Base-by-base conservation (phyloP, 1,140 invertebrate genomes). In the Diorhabda sublineata region DNA sequence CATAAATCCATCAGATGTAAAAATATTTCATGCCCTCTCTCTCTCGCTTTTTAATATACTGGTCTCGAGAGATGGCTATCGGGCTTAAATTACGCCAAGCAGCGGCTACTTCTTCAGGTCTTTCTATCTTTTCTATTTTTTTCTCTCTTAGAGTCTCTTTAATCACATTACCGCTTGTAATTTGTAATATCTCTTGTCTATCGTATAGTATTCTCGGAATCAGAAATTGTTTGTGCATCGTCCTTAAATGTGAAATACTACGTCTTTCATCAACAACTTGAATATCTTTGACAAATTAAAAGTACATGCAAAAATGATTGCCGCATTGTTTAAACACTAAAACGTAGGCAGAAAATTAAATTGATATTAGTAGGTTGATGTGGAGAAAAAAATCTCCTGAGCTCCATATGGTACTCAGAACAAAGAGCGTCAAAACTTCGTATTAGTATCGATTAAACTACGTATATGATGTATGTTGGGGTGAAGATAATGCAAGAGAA, bases 1-100 rank as follows among this genome's bases (percentile, higher is more conserved):
- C 71, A 73, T 73, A 73, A 73, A 73, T 73, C 69, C 61, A 73
- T 73, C 71, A 72, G 68, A 72, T 65, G 65, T 47, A 72, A 64
- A 72, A 72, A 72, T 72, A 72, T 72, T 63, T 66, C 64, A 61
- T 67, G 47, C 6, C 47, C 6, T 52, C 47, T 52, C 47, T 52
- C 47, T 52, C 47, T 6, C 47, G 6, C 47, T 52, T 52, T 26
- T 52, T 6, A n/a, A 52, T 52, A 52, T 64, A 66, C 64, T 61
- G 68, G 63, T 58, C 66, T 64, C 64, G 58, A 41, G 70, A 66
- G 70, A 71, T 71, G 63, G 64, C 67, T 71, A 71, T 71, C 67
- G 64, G 42, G 62, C 7, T 52, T 52, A 52, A 52, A 52, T 52
- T 52, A 52, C 47, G 4, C 47, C 47, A 65, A 58, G 61, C 44